Percentiles rank a stretch among this genome's conserved stretches.
phyloP scores from a whole-genome alignment of 2,797 vertebrate genomes.

The Tragopan temminckii region DNA sequence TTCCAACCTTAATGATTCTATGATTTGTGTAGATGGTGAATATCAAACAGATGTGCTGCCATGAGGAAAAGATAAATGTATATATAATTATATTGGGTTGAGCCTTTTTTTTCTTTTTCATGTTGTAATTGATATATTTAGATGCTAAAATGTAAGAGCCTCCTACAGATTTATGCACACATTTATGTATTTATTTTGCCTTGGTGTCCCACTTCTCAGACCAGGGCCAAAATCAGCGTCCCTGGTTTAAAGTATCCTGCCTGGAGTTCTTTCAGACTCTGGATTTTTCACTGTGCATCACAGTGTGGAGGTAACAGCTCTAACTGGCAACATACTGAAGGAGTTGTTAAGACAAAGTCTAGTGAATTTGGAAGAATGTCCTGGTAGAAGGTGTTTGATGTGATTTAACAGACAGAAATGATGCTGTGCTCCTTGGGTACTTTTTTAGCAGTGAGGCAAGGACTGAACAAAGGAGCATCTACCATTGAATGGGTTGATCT shows the following conservation, averaged over 20 bases:
- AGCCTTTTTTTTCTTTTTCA: neutral
- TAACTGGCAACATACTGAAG: neutral
- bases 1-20: too few species aligned
- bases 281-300: neutral
- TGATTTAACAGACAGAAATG: neutral
- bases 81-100: neutral
- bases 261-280: neutral
- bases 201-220: neutral
- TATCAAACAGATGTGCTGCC: neutral
- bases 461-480: neutral
- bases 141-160: neutral
- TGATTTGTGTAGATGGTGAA: neutral
- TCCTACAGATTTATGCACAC: neutral
- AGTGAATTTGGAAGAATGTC: neutral
- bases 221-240: neutral
- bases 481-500: neutral
- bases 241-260: rapidly evolving
- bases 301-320: neutral
- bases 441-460: neutral
- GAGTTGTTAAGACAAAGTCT: neutral
- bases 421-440: neutral
- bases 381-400: neutral
- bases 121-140: neutral
- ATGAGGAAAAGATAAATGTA: neutral
- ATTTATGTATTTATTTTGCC: too few species aligned